A percentile compares a stretch with the other conserved stretches of the same genome.
phyloP scores from a whole-genome alignment of 2,113 vertebrate species.

The Vidua chalybeata region DNA sequence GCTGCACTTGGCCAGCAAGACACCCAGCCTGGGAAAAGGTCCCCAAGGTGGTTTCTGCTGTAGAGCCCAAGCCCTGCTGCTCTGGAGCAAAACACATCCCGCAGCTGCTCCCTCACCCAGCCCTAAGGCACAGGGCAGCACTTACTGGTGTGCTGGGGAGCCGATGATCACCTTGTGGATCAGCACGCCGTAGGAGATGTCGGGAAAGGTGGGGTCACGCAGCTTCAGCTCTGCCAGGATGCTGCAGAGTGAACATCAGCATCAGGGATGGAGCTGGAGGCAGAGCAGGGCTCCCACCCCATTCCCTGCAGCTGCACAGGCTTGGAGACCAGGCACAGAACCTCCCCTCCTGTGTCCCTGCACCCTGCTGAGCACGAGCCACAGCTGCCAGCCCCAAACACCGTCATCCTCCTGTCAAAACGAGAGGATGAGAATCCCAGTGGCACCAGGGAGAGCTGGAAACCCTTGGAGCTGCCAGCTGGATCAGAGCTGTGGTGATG shows the following conservation, averaged over 20 bases:
- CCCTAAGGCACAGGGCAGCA: neutral
- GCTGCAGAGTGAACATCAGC: conserved; percentile 49
- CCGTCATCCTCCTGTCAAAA: neutral
- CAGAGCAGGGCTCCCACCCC: neutral
- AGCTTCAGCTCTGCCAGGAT: conserved; percentile 89
- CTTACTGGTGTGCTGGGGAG: conserved; percentile 89
- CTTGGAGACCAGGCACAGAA: neutral
- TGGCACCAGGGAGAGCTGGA: neutral
- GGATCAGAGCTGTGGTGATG: neutral
- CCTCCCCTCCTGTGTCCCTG: neutral
- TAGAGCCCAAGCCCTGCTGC: neutral
- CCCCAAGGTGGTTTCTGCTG: neutral
- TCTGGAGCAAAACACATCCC: neutral
- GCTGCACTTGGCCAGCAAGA: neutral
- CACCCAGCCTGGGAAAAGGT: neutral
- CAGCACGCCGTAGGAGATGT: conserved; percentile 87
- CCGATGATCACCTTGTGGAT: conserved; percentile 91
- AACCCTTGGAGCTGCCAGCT: neutral
- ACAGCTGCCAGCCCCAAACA: neutral
- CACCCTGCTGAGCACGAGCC: rapidly evolving
- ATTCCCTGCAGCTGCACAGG: neutral
- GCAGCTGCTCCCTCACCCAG: neutral
- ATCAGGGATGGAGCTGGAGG: neutral
- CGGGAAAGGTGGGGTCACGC: conserved; percentile 85
- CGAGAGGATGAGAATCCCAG: rapidly evolving